Base-by-base conservation (phyloP, 2,888 invertebrate species). In the Periphyllus acericola region DNA sequence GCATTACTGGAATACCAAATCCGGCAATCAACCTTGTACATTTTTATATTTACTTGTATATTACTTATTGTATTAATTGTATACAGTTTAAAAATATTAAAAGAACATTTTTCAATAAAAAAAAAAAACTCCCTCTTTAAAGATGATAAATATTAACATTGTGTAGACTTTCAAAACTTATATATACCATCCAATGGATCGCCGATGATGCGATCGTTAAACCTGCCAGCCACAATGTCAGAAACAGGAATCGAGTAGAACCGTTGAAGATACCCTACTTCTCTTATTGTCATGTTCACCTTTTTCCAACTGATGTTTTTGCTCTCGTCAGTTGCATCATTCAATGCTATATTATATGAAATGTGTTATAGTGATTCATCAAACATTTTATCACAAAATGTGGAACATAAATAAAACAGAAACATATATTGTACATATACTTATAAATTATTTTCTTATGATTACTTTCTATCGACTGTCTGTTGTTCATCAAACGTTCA, bases 131-230 rank as follows among this genome's bases (percentile, higher is more conserved):
- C 6, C 6, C 36, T 5, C 36, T 36, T 3, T 3, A 36, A 5
- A 6, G 36, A 6, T 36, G 36, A n/a, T 36, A 6, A 36, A 5
- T 36, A 36, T 5, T 36, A 36, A 5, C 6, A 5, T 36, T 36
- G 6, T 6, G 36, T 36, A 36, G 6, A 36, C 36, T 36, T 6
- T 36, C 36, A 36, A 36, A 36, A 36, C 6, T 36, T 66, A 66
- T 66, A 29, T 36, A 3, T 72, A 82, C 82, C 82, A 25, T 72
- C 52, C 32, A 82, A 32, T 52, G 9, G 71, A 19, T 82, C 82
- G 5, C 82, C 82, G 11, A 82, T 52, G 4, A 9, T 72, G 46
- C 71, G 82, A 6, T 52, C 34, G 6, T 82, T 71, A 17, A 32
- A 52, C 32, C 25, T 71, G 21, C 82, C 82, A 0, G 14, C 25